Conservation (phyloP, 2,113 vertebrate species). For the Percina caprodes region DNA sequence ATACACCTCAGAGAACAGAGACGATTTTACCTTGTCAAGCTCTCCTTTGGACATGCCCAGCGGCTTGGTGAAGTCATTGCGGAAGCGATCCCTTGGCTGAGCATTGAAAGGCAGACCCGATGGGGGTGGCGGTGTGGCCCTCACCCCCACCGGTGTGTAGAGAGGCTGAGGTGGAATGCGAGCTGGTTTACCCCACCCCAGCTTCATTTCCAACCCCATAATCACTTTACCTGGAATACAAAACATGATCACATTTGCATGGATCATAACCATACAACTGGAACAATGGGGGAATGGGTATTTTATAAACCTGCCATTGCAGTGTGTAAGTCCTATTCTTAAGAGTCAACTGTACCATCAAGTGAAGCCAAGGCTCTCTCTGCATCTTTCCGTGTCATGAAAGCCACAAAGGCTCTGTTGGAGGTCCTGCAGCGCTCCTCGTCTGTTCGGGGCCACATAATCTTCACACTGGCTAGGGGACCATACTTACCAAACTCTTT, state of each 20-base stretch:
- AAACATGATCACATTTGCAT: neutral
- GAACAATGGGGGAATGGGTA: neutral
- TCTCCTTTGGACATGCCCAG: conserved; percentile 79
- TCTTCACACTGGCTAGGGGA: conserved; percentile 88
- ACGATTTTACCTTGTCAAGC: conserved; percentile 83
- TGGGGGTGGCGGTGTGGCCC: conserved; percentile 82
- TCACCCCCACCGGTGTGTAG: conserved; percentile 85
- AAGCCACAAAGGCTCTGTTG: conserved; percentile 87
- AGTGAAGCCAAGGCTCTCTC: conserved; percentile 85
- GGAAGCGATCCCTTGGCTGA: conserved; percentile 85
- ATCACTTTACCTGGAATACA: conserved; percentile 82
- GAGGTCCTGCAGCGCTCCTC: conserved; percentile 85
- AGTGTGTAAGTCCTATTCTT: neutral
- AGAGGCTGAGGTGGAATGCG: conserved; percentile 86
- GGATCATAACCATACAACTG: neutral
- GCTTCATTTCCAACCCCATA: conserved; percentile 89
- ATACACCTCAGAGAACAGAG: conserved; percentile 1
- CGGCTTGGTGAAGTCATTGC: conserved; percentile 87
- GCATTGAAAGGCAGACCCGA: conserved; percentile 88
- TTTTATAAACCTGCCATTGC: neutral
- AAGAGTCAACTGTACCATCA: conserved; percentile 74
- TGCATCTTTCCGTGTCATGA: conserved; percentile 87
- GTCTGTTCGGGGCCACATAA: conserved; percentile 88
- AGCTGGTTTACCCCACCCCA: conserved; percentile 88
- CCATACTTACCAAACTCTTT: conserved; percentile 89